A percentile compares a stretch with the other conserved stretches of the same genome.
Conservation (phyloP, 2,113 vertebrate genomes). For the Agelaius tricolor region DNA sequence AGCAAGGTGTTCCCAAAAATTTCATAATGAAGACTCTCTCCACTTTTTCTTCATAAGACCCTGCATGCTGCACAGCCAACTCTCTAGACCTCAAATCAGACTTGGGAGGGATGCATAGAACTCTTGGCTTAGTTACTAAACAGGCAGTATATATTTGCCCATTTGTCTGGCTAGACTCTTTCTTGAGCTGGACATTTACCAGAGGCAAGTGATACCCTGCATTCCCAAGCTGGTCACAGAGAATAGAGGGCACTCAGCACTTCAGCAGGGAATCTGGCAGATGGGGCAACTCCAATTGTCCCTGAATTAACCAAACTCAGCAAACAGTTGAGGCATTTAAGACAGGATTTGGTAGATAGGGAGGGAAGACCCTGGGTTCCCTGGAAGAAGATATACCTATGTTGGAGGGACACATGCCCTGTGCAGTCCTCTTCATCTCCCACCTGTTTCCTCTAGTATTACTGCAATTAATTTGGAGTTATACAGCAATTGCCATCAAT, state of each 20-base stretch:
- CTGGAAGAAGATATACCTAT: not conserved
- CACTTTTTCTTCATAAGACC: not conserved
- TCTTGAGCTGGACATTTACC: not conserved
- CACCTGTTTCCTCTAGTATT: not conserved
- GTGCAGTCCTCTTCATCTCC: not conserved
- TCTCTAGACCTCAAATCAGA: not conserved
- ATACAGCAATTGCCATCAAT: not conserved
- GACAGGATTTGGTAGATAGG: not conserved
- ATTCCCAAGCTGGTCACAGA: not conserved
- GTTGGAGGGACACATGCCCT: not conserved
- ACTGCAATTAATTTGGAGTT: not conserved
- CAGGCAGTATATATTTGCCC: not conserved
- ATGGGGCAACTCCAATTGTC: not conserved
- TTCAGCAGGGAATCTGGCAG: not conserved
- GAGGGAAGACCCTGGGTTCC: not conserved
- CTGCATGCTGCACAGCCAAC: not conserved
- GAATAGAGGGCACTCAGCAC: not conserved
- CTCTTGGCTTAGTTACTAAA: not conserved
- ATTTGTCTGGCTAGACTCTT: not conserved
- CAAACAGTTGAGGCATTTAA: not conserved
- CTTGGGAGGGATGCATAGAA: not conserved
- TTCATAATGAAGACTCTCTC: not conserved
- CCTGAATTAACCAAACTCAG: slow-evolving; percentile 21
- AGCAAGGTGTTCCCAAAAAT: not conserved
- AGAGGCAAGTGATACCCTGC: not conserved